Evolutionary conservation across 2,797 vertebrate species (phyloP).

Genomic region (Brachymystax lenok): DNA sequence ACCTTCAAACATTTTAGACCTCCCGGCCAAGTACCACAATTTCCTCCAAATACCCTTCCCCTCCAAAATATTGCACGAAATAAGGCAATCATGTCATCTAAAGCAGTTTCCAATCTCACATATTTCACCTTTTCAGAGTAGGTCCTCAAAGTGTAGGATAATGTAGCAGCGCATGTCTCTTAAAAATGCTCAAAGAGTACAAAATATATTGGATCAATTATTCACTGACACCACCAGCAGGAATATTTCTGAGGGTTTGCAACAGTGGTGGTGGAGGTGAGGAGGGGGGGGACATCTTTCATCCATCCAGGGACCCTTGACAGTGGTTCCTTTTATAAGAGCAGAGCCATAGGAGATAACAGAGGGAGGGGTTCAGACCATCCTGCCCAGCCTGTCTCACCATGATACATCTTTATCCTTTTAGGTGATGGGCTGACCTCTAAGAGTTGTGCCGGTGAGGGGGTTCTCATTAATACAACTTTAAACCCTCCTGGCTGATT

Average conservation of each 20-base stretch:
- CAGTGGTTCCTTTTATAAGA: slow-evolving; percentile 77
- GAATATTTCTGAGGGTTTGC: slow-evolving; percentile 71
- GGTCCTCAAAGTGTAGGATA: slow-evolving; percentile 58
- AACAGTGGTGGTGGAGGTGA: slow-evolving; percentile 57
- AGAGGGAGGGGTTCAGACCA: slow-evolving; percentile 38
- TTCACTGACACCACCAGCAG: slow-evolving; percentile 70
- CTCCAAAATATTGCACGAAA: background rate
- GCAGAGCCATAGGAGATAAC: slow-evolving; percentile 74
- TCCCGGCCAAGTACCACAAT: background rate
- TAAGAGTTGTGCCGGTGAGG: slow-evolving; percentile 71
- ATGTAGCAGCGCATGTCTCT: slow-evolving; percentile 52
- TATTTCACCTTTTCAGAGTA: slow-evolving; percentile 38
- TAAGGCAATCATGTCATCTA: slow-evolving; percentile 31
- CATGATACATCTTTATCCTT: slow-evolving; percentile 85
- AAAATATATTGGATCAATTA: slow-evolving; percentile 81
- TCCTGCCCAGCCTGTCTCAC: slow-evolving; percentile 75
- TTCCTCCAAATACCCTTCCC: background rate
- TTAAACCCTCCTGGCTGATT: slow-evolving; percentile 78
- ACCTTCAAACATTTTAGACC: background rate
- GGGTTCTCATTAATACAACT: slow-evolving; percentile 84
- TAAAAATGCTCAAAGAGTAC: slow-evolving; percentile 76
- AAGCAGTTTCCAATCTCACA: slow-evolving; percentile 46
- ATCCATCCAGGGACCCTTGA: slow-evolving; percentile 74
- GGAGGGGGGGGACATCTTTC: slow-evolving; percentile 61
- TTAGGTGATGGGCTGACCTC: slow-evolving; percentile 84